Percentiles rank a stretch among this genome's conserved stretches.
phyloP scores from a whole-genome alignment of 2,797 vertebrate genomes.

The Rhadinocentrus ornatus region DNA sequence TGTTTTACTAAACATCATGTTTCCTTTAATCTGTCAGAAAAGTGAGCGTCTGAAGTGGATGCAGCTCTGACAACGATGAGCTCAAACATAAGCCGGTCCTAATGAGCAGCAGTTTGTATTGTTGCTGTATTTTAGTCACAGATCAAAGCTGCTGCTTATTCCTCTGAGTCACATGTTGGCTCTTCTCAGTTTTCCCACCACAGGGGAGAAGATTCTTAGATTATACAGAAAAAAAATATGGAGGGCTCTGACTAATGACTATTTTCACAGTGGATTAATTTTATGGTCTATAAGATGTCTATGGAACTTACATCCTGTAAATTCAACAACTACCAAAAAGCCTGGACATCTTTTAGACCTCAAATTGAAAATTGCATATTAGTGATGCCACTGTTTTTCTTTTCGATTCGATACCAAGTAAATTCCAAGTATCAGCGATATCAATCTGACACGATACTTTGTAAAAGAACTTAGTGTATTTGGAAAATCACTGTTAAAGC shows the following conservation, averaged over 20 bases:
- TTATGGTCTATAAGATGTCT: neutral
- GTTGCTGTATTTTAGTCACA: conserved; percentile 21
- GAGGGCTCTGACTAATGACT: neutral
- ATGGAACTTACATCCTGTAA: too few relatives aligned
- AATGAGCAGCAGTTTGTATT: conserved; percentile 50
- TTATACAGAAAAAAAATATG: neutral
- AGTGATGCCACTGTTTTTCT: too few relatives aligned
- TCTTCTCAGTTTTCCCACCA: conserved; percentile 22
- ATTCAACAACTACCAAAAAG: too few relatives aligned
- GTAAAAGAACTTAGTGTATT: too few relatives aligned
- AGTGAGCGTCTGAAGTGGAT: conserved; percentile 4
- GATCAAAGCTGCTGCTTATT: conserved; percentile 55
- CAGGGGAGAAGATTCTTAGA: conserved; percentile 14
- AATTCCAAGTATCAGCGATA: too few relatives aligned
- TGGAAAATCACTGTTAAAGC: too few relatives aligned
- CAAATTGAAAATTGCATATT: too few relatives aligned
- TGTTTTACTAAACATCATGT: neutral
- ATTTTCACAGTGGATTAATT: neutral
- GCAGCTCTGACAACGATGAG: conserved; percentile 39
- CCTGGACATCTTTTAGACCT: too few relatives aligned
- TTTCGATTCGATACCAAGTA: too few relatives aligned
- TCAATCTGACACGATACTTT: too few relatives aligned
- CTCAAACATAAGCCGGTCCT: conserved; percentile 32
- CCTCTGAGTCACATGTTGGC: conserved; percentile 34
- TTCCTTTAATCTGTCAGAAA: conserved; percentile 19